Percentiles rank a stretch among this genome's conserved stretches.
These are phyloP conservation scores for Columba guinea DNA, from an alignment of 2,797 vertebrate genomes.

Conservation along the genomic window DNA sequence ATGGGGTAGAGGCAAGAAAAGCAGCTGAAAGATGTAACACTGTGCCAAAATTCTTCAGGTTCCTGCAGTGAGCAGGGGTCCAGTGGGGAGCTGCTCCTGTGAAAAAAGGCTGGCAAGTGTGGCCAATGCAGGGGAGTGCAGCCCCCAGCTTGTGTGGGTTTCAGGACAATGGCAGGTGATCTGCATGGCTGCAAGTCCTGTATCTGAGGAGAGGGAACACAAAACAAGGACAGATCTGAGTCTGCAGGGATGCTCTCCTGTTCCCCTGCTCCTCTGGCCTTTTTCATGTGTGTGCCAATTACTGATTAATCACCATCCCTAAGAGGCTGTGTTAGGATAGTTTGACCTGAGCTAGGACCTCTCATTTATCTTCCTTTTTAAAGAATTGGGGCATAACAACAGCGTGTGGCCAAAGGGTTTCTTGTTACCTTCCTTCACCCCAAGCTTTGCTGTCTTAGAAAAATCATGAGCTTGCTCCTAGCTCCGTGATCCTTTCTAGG, in stretches of 20 bases:
- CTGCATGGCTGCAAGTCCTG: not conserved
- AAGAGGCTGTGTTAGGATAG: not conserved
- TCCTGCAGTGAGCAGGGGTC: not conserved
- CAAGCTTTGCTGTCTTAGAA: not conserved
- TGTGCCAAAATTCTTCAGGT: accelerated
- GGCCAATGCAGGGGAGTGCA: accelerated
- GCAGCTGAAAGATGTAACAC: not conserved
- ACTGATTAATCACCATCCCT: not conserved
- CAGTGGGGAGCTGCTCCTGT: not conserved
- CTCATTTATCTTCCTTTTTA: not conserved
- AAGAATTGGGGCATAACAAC: not conserved
- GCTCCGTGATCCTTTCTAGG: not conserved
- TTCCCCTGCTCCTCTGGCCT: not conserved
- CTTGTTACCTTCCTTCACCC: not conserved
- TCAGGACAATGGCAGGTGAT: not conserved
- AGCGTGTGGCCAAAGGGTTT: not conserved
- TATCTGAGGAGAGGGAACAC: not conserved
- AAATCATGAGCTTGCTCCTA: not conserved
- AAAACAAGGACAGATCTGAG: not conserved
- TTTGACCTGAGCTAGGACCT: not conserved
- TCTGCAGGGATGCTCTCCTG: not conserved
- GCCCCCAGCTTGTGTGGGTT: too few species aligned
- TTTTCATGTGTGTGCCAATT: not conserved
- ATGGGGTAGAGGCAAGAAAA: not conserved
- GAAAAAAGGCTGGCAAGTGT: not conserved